Evolutionary conservation across 2,113 vertebrate genomes (phyloP), one percentile per base, ranked within the genome.

Genomic region (Cardinalis cardinalis): DNA sequence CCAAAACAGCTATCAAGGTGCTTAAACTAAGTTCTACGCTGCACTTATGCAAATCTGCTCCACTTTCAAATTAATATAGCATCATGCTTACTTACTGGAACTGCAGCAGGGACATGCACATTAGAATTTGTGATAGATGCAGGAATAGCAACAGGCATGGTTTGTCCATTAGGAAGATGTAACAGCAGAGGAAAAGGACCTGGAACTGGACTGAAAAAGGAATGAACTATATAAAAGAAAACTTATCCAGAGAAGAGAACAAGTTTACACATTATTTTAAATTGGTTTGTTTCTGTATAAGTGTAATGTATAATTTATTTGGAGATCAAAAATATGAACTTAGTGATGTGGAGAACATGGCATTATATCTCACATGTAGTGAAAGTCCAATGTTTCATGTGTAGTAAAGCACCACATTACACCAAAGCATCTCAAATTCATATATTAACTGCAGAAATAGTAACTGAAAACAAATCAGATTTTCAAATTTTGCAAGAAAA

Each of bases 121-220:
- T 98, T 99, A 96, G 99, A 99, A 98, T 98, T 99, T 97, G 99
- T 98, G 97, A 99, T 99, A 96, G 99, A 98, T 80, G 99, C 99
- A 96, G 99, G 99, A 97, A 99, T 99, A 96, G 99, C 98, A 87
- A 99, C 98, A 93, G 99, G 99, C 99, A 99, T 98, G 94, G 99
- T 99, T 97, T 99, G 99, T 97, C 99, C 99, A 94, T 99, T 99
- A 96, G 99, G 98, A 96, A 99, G 98, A 98, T 99, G 99, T 96
- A 99, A 98, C 80, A 99, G 98, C 96, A 99, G 98, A 83, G 99
- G 99, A 98, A 99, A 99, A 94, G 99, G 98, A 95, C 98, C 99
- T 97, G 99, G 98, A 94, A 99, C 98, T 70, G 99, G 99, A 95
- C 99, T 99, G 97, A 97, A 97, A 96, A 97, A 97, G 96, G 90